Conservation (phyloP, 2,888 invertebrate species). For the Coenonympha arcania region DNA sequence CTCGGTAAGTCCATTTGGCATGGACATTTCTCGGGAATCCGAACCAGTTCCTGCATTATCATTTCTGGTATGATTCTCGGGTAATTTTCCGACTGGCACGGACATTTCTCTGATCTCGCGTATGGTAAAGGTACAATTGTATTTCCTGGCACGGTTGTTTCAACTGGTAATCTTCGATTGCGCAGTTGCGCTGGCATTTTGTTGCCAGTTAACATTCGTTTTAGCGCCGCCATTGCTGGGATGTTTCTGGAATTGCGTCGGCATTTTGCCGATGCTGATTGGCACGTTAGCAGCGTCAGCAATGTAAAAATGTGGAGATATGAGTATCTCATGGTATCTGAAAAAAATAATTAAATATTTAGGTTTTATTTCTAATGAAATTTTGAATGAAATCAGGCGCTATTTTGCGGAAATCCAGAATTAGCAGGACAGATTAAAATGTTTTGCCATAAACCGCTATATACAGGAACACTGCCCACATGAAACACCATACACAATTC, state of each 20-base stretch:
- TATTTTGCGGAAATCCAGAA: too few relatives aligned
- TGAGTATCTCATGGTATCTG: constrained; percentile 16
- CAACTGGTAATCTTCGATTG: constrained; percentile 16
- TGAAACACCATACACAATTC: too few relatives aligned
- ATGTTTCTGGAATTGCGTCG: constrained; percentile 17
- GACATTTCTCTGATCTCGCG: constrained; percentile 11
- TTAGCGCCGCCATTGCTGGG: constrained; percentile 28
- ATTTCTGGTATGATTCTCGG: not conserved
- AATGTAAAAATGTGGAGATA: constrained; percentile 18
- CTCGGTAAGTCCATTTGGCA: constrained; percentile 13
- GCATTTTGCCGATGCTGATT: constrained; percentile 18
- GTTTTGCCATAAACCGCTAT: too few relatives aligned
- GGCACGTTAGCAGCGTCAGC: constrained; percentile 5
- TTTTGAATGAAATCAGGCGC: too few relatives aligned
- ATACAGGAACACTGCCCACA: too few relatives aligned
- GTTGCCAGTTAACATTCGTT: constrained; percentile 36
- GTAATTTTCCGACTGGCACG: constrained; percentile 14
- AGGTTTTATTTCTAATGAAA: too few relatives aligned
- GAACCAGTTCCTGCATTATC: constrained; percentile 3
- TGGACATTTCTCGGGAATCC: constrained; percentile 12
- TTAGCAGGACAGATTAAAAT: too few relatives aligned
- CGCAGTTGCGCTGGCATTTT: constrained; percentile 27
- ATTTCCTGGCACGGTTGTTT: constrained; percentile 15
- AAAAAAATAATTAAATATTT: not conserved
- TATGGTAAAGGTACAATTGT: constrained; percentile 11